phyloP scores from a whole-genome alignment of 2,888 invertebrate species.

The Pyrrhia umbra region DNA sequence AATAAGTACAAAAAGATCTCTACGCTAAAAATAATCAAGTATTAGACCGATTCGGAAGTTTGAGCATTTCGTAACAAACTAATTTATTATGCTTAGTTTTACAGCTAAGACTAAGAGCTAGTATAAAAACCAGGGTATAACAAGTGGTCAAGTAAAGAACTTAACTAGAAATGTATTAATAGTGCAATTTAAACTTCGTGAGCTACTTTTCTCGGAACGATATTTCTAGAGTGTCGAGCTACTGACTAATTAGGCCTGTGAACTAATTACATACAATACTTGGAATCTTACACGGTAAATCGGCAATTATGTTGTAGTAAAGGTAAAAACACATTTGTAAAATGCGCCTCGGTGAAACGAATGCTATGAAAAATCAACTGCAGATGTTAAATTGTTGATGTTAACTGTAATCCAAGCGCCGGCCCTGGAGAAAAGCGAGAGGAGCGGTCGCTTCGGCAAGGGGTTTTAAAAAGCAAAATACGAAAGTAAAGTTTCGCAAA shows the following conservation, averaged over 20 bases:
- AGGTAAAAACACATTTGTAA: neutral
- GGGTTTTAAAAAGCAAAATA: too few relatives aligned
- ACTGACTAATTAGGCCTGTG: constrained; percentile 38
- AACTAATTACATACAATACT: constrained; percentile 13
- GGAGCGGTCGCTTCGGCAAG: too few relatives aligned
- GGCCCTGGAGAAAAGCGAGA: too few relatives aligned
- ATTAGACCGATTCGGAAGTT: constrained; percentile 73
- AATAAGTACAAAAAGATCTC: constrained; percentile 65
- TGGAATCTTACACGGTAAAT: constrained; percentile 2
- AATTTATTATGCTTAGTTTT: constrained; percentile 61
- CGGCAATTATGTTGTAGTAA: neutral
- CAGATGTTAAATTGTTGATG: too few relatives aligned
- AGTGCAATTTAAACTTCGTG: constrained; percentile 29
- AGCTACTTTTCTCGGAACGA: constrained; percentile 10
- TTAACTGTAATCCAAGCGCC: too few relatives aligned
- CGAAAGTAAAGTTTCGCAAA: too few relatives aligned
- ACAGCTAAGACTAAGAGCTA: constrained; percentile 46
- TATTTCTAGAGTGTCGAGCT: constrained; percentile 36
- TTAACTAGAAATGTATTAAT: constrained; percentile 20
- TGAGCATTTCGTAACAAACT: constrained; percentile 68
- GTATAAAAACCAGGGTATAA: constrained; percentile 24
- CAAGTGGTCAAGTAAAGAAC: constrained; percentile 10
- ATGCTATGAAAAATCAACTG: too few relatives aligned
- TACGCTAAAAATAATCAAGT: constrained; percentile 66
- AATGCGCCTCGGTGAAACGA: too few relatives aligned